phyloP scores from a whole-genome alignment of 2,113 vertebrate genomes.

The Scortum barcoo region DNA sequence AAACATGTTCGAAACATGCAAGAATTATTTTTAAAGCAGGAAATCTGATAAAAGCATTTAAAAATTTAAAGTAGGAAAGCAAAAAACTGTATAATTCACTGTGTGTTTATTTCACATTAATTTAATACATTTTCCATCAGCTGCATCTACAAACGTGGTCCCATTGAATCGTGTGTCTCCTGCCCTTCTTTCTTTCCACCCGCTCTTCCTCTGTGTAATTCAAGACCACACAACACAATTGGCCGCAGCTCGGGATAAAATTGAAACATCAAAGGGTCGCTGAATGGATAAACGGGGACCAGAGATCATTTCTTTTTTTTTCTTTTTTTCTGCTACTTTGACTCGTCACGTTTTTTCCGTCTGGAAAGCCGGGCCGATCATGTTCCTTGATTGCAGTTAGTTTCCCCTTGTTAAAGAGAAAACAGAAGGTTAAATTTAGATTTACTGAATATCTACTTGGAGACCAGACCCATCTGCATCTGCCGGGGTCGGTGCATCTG shows the following conservation, averaged over 20 bases:
- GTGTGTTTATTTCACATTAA: not conserved
- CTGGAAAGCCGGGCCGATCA: constrained; percentile 42
- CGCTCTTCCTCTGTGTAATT: constrained; percentile 67
- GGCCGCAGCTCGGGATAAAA: constrained; percentile 42
- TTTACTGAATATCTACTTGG: constrained; percentile 36
- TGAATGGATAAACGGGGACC: constrained; percentile 57
- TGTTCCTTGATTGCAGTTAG: constrained; percentile 55
- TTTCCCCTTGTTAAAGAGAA: constrained; percentile 63
- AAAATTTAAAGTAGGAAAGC: too few species aligned
- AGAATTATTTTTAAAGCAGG: not conserved
- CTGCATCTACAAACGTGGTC: constrained; percentile 15
- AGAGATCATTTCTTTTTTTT: constrained; percentile 36
- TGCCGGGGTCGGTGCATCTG: constrained; percentile 28
- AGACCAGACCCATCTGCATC: constrained; percentile 16
- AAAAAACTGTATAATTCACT: not conserved
- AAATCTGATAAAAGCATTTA: not conserved
- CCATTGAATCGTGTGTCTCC: constrained; percentile 63
- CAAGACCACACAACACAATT: constrained; percentile 60
- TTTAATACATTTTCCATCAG: not conserved
- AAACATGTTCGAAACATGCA: not conserved
- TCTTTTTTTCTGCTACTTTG: constrained; percentile 40
- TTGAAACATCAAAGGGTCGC: constrained; percentile 46
- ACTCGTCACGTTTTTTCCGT: constrained; percentile 68
- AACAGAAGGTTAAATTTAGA: constrained; percentile 66
- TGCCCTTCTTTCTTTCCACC: constrained; percentile 69